These are phyloP conservation scores for Leptatherina wallacei DNA, from an alignment of 2,797 vertebrate genomes.

Conservation along the genomic window DNA sequence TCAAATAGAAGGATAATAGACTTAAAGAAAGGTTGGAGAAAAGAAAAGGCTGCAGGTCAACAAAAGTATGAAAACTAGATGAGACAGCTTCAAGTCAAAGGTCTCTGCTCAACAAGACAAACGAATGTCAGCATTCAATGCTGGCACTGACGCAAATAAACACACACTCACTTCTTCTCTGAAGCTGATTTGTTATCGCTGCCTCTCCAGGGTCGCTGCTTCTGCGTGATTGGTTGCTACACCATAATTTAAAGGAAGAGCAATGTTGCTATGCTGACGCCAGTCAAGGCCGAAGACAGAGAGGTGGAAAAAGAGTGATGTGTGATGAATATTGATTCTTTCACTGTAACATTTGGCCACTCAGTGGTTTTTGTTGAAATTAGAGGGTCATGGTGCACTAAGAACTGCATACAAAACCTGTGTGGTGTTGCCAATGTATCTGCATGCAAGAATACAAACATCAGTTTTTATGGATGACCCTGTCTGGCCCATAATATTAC, in stretches of 20 bases:
- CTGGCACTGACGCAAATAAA: slow-evolving; percentile 26
- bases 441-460: slow-evolving; percentile 1
- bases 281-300: slow-evolving; percentile 63
- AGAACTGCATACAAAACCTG: slow-evolving; percentile 8
- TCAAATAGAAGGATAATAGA: slow-evolving; percentile 17
- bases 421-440: background rate
- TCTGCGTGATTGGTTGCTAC: slow-evolving; percentile 65
- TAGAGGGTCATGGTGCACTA: slow-evolving; percentile 24
- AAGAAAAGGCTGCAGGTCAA: slow-evolving; percentile 21
- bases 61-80: slow-evolving; percentile 39
- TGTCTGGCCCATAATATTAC: background rate
- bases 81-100: slow-evolving; percentile 56
- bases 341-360: slow-evolving; percentile 24
- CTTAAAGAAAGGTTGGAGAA: slow-evolving; percentile 9
- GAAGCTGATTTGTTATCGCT: slow-evolving; percentile 69
- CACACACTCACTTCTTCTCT: slow-evolving; percentile 24
- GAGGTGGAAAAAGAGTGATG: slow-evolving; percentile 45
- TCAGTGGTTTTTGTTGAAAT: slow-evolving; percentile 29
- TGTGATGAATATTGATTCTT: slow-evolving; percentile 53
- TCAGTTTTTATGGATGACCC: background rate
- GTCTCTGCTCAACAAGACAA: slow-evolving; percentile 46
- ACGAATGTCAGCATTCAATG: slow-evolving; percentile 30
- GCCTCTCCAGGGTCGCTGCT: slow-evolving; percentile 73
- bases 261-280: slow-evolving; percentile 68
- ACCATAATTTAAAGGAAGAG: slow-evolving; percentile 69